phyloP scores from a whole-genome alignment of 2,888 invertebrate species.

The Hyppa rectilinea region DNA sequence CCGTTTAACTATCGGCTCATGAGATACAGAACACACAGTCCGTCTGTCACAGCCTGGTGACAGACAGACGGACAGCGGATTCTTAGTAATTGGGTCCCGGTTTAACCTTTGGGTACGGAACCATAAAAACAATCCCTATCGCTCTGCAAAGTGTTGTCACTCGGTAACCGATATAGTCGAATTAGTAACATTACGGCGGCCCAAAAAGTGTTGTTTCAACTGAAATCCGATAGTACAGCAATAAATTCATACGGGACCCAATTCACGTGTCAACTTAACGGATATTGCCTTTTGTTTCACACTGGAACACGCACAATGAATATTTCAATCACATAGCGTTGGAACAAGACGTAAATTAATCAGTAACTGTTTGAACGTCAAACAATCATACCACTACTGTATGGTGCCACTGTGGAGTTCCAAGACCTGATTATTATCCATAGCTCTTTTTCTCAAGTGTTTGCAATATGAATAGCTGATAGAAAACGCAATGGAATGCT shows the following conservation, averaged over 20 bases:
- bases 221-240: slow-evolving; percentile 32
- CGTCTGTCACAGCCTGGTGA: too few species aligned
- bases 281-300: slow-evolving; percentile 59
- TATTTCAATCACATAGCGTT: slow-evolving; percentile 59
- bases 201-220: slow-evolving; percentile 21
- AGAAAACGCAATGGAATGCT: slow-evolving; percentile 57
- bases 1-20: too few species aligned
- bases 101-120: too few species aligned
- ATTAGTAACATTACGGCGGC: too few species aligned
- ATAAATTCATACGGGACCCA: slow-evolving; percentile 49
- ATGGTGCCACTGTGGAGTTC: slow-evolving; percentile 23
- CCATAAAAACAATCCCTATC: too few species aligned
- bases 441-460: slow-evolving; percentile 36
- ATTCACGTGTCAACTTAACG: slow-evolving; percentile 52
- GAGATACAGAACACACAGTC: too few species aligned
- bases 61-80: too few species aligned
- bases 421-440: slow-evolving; percentile 45
- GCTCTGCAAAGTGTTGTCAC: too few species aligned
- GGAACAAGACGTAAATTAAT: slow-evolving; percentile 68
- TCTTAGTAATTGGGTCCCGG: too few species aligned
- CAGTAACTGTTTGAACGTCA: slow-evolving; percentile 70
- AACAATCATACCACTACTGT: slow-evolving; percentile 46
- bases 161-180: too few species aligned
- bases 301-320: slow-evolving; percentile 59
- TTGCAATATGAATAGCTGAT: slow-evolving; percentile 44